These are phyloP conservation scores for Bombus polaris DNA, from an alignment of 1,140 invertebrate genomes.

Conservation along the genomic window DNA sequence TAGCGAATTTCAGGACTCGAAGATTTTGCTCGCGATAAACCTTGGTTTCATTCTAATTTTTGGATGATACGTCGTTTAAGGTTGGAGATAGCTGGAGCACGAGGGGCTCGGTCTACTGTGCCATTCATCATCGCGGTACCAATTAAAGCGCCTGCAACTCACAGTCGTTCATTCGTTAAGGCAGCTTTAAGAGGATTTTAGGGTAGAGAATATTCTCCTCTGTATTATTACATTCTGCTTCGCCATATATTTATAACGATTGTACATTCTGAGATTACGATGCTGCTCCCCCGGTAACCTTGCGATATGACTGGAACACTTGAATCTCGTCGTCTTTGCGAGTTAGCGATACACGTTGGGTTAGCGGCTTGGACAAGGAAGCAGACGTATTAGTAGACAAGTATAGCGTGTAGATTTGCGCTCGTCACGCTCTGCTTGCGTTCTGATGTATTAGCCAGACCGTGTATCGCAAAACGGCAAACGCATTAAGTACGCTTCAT, in stretches of 20 bases:
- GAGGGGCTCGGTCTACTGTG: constrained; percentile 4
- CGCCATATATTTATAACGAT: constrained; percentile 2
- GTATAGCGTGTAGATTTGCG: background rate
- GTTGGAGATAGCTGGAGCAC: constrained; percentile 24
- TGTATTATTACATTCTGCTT: background rate
- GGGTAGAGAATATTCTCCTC: background rate
- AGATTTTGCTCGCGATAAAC: background rate
- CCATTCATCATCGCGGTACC: constrained; percentile 44
- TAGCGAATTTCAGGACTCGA: constrained; percentile 8
- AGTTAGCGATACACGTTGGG: background rate
- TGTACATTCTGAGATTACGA: constrained; percentile 16
- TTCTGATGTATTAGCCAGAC: background rate
- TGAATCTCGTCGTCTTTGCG: background rate
- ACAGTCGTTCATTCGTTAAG: constrained; percentile 36
- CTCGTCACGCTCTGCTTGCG: background rate
- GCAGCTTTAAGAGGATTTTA: constrained; percentile 34
- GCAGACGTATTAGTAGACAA: background rate
- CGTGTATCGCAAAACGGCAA: background rate
- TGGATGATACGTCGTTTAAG: constrained; percentile 36
- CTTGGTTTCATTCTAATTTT: constrained; percentile 38
- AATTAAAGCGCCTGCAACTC: constrained; percentile 38
- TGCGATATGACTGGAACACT: background rate
- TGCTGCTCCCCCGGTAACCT: no score
- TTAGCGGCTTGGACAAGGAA: background rate
- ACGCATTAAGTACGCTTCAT: background rate